Evolutionary conservation across 2,888 invertebrate genomes (phyloP), one percentile per base, ranked within the genome.

Genomic region (Eilema sororculum): DNA sequence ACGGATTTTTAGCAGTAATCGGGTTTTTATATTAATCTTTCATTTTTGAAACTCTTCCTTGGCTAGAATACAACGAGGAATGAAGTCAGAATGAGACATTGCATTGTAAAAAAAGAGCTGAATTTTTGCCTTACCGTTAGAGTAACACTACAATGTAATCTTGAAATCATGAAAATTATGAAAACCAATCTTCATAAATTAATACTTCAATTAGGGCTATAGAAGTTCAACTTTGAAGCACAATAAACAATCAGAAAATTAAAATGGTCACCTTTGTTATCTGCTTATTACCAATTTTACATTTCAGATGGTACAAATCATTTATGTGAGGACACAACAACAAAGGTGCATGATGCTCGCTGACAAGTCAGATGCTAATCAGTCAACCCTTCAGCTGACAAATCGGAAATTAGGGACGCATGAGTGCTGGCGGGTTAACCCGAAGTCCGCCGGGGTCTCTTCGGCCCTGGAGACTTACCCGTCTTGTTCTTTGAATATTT

Each of bases 381-480:
- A 92, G 90, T 91, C 91, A 94, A 94, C 94, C 95, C 94, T 93
- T 93, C 90, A 88, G 90, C 89, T 92, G 94, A 93, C 94, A 94
- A 95, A 95, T 95, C 94, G 94, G 95, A 93, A 93, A 95, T 95
- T 94, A 94, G 92, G 90, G 90, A 91, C 93, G 94, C 94, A 91
- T 94, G 95, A 94, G 91, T 84, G 93, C 90, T 90, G 91, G 89
- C 90, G 91, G 93, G 93, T 91, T 93, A 92, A 87, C 91, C 91
- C 91, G 89, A 84, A 81, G 78, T 79, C 82, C 78, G 77, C 80
- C 81, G 84, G 83, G 90, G 89, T 86, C 89, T 87, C 84, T 86
- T 86, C 86, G 89, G 84, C 93, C 91, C 91, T 71, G 76, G 92
- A 92, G 93, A 91, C 89, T 83, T 84, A 74, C 90, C 89, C 84